phyloP scores from a whole-genome alignment of 2,113 vertebrate species.

The Coracopsis vasa region DNA sequence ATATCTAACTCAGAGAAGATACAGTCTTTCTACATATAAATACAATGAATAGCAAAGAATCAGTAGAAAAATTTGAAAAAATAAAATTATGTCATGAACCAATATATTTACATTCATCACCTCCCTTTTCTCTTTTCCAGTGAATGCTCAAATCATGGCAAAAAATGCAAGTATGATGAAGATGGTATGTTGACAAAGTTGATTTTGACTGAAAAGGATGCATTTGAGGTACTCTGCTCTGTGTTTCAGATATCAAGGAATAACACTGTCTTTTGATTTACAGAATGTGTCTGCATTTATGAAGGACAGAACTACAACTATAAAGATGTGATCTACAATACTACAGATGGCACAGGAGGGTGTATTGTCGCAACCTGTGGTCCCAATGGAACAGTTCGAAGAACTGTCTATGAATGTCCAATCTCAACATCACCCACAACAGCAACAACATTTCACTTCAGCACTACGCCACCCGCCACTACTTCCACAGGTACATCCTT shows the following conservation, averaged over 20 bases:
- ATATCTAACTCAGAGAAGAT: neutral
- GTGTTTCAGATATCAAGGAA: neutral
- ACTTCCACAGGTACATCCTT: constrained; percentile 44
- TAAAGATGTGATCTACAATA: constrained; percentile 81
- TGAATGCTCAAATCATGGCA: constrained; percentile 39
- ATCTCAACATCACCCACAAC: neutral
- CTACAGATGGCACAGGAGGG: constrained; percentile 82
- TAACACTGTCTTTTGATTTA: neutral
- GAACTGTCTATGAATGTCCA: constrained; percentile 54
- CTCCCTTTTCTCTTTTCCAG: constrained; percentile 29
- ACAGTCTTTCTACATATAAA: neutral
- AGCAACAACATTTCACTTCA: constrained; percentile 66
- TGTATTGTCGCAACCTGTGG: constrained; percentile 84
- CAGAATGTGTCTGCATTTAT: constrained; percentile 83
- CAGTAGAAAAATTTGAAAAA: neutral
- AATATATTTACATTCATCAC: neutral
- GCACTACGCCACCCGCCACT: constrained; percentile 23
- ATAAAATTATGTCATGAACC: neutral
- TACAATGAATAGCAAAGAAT: neutral
- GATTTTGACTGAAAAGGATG: neutral
- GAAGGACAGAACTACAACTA: constrained; percentile 73
- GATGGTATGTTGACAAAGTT: constrained; percentile 41
- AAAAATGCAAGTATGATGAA: constrained; percentile 56
- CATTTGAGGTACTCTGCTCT: neutral
- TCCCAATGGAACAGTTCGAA: constrained; percentile 73